These are phyloP conservation scores for Harpalus rufipes DNA, from an alignment of 2,888 invertebrate genomes.

Conservation along the genomic window DNA sequence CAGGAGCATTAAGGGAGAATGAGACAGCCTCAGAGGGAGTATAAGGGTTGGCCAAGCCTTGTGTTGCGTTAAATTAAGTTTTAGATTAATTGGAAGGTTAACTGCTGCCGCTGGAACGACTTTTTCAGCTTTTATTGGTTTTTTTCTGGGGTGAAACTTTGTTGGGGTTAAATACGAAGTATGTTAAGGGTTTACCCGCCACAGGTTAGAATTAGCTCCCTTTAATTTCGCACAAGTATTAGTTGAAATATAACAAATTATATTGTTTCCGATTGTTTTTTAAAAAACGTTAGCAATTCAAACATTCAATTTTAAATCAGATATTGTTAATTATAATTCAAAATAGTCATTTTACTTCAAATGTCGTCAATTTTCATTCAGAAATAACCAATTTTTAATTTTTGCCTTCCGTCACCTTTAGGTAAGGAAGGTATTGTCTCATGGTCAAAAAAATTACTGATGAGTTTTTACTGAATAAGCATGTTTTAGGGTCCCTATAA, in stretches of 20 bases:
- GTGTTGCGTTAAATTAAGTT: constrained; percentile 66
- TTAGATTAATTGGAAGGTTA: constrained; percentile 64
- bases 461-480: too few relatives aligned
- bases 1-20: background rate
- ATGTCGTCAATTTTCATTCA: too few relatives aligned
- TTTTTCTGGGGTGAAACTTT: constrained; percentile 32
- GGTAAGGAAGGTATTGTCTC: too few relatives aligned
- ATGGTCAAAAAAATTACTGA: too few relatives aligned
- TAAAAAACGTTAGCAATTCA: too few relatives aligned
- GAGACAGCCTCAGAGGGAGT: constrained; percentile 18
- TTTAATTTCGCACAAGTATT: constrained; percentile 13
- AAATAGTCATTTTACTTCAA: too few relatives aligned
- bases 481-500: too few relatives aligned
- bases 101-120: constrained; percentile 53
- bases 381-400: too few relatives aligned
- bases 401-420: too few relatives aligned
- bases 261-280: too few relatives aligned
- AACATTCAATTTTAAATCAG: too few relatives aligned
- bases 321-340: too few relatives aligned
- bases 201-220: constrained; percentile 16
- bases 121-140: constrained; percentile 54
- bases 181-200: constrained; percentile 39
- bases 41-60: constrained; percentile 37
- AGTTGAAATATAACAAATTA: background rate
- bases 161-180: constrained; percentile 47